Conservation (phyloP, 2,113 vertebrate genomes). For the Tympanuchus pallidicinctus region DNA sequence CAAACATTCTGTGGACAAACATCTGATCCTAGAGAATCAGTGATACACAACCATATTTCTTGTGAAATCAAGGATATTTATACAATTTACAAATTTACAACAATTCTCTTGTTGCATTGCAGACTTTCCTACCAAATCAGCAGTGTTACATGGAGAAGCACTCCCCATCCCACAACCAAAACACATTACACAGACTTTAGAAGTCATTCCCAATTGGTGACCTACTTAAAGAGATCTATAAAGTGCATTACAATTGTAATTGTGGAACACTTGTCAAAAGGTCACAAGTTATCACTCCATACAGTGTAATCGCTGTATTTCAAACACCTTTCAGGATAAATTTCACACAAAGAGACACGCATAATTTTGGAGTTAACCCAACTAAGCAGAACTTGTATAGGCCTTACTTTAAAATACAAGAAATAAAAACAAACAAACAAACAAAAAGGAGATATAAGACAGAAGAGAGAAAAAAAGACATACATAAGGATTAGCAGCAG, state of each 20-base stretch:
- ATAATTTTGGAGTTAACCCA: neutral
- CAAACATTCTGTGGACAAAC: neutral
- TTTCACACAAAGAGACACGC: neutral
- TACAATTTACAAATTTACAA: neutral
- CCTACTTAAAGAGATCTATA: conserved; percentile 32
- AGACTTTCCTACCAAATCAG: neutral
- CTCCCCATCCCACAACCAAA: neutral
- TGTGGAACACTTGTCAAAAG: neutral
- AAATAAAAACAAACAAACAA: neutral
- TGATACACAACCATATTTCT: neutral
- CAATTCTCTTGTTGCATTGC: neutral
- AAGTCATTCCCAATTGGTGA: neutral
- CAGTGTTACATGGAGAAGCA: rapidly evolving
- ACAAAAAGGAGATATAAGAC: no score
- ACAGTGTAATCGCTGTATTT: neutral
- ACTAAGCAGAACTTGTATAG: neutral
- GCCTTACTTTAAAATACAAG: neutral
- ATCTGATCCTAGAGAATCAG: neutral
- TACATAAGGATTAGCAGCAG: neutral
- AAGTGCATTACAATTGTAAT: neutral
- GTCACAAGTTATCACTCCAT: neutral
- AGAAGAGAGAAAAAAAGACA: neutral
- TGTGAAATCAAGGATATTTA: neutral
- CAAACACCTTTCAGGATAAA: neutral
- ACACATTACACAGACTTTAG: neutral